Evolutionary conservation across 2,888 invertebrate genomes (phyloP), one percentile per base, ranked within the genome.

Genomic region (Salticus scenicus): DNA sequence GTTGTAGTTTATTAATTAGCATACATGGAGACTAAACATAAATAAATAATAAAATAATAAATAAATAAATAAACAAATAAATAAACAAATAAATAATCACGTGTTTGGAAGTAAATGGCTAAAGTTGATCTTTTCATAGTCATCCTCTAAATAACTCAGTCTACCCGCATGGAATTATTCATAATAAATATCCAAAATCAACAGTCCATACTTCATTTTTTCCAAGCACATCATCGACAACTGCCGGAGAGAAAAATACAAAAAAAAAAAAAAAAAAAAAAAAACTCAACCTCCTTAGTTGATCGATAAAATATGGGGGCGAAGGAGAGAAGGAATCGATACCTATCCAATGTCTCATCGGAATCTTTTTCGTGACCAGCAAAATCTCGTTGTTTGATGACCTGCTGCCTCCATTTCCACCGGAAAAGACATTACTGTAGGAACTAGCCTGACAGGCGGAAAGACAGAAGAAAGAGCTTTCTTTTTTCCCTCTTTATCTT

Each of bases 321-420:
- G 47, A n/a, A 2, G 47, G 2, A 2, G 17, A 47, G 17, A 24
- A 63, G 41, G 72, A 84, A 84, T 84, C 83, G 83, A 84, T 84
- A 77, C 72, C 33, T 67, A 81, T 74, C 73, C 73, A 74, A 74
- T 73, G 77, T 72, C 66, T 84, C 83, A 84, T 84, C 83, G 77
- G 83, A 84, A 84, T 84, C 83, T 84, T 84, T 84, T 78, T 84
- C 77, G 76, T 73, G 77, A 83, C 77, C 77, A 77, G 83, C 77
- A 41, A 84, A 84, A 77, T 84, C 77, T 84, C 77, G 83, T 83
- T 83, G 83, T 83, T 83, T 83, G 83, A 77, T 84, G 77, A 84
- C 77, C 77, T 84, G 83, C 67, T 84, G 76, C 77, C 83, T 84
- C 83, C 83, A 84, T 84, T 84, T 84, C 83, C 76, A 83, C 77